Evolutionary conservation across 2,888 invertebrate genomes (phyloP).

Genomic region (Limnephilus rhombicus): DNA sequence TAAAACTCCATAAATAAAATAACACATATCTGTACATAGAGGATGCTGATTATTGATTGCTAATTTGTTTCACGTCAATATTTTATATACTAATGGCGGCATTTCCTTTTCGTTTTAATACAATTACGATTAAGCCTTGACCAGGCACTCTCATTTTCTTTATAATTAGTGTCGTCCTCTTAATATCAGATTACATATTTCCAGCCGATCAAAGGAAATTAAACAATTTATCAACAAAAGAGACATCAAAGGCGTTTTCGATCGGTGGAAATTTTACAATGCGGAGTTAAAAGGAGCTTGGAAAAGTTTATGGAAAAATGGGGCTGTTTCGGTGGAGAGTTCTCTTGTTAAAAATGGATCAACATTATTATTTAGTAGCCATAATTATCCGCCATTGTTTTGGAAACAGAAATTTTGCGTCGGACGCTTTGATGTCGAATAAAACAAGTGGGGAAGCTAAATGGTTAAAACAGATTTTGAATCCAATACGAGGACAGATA

Average conservation of each 20-base stretch:
- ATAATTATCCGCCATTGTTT: constrained; percentile 35
- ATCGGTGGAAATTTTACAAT: constrained; percentile 42
- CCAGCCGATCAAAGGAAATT: constrained; percentile 52
- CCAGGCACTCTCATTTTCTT: neutral
- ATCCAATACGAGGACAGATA: neutral
- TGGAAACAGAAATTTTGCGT: constrained; percentile 2
- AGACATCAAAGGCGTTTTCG: constrained; percentile 45
- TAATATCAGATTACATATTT: neutral
- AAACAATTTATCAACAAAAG: constrained; percentile 45
- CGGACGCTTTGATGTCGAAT: constrained; percentile 21
- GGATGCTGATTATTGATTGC: no score
- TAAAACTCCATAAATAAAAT: no score
- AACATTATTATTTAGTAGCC: neutral
- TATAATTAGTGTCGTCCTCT: constrained; percentile 26
- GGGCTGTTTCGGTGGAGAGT: neutral
- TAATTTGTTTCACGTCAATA: neutral
- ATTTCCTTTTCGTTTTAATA: neutral
- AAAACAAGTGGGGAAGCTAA: neutral
- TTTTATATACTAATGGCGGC: neutral
- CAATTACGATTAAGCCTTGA: neutral
- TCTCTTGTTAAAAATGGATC: constrained; percentile 41
- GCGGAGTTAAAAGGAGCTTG: constrained; percentile 5
- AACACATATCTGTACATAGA: no score
- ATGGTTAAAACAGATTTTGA: neutral
- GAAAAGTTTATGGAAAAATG: constrained; percentile 33